Percentiles rank a stretch among this genome's conserved stretches.
These are phyloP conservation scores for Hipparchia sbordonii DNA, from an alignment of 2,888 invertebrate species.

Conservation along the genomic window DNA sequence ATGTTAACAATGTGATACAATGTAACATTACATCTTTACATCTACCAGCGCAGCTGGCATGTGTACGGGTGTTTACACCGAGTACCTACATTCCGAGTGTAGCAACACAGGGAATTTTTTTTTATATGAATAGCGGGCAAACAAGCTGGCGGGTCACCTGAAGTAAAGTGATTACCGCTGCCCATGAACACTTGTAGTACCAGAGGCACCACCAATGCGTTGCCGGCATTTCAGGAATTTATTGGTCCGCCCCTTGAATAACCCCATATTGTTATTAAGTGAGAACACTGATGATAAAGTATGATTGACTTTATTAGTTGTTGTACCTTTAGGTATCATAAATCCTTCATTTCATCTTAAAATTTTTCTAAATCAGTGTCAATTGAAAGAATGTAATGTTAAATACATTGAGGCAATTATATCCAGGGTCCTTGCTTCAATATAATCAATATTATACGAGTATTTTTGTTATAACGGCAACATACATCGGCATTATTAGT, in stretches of 20 bases:
- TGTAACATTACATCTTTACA: background rate
- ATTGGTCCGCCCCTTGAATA: no score
- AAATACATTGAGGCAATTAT: slow-evolving; percentile 10
- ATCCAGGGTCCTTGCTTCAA: background rate
- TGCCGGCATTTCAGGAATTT: no score
- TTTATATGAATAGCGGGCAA: no score
- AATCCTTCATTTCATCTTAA: slow-evolving; percentile 13
- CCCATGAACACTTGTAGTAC: no score
- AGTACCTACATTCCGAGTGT: no score
- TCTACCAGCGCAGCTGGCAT: background rate
- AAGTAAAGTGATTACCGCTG: no score
- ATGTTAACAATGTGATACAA: slow-evolving; percentile 1
- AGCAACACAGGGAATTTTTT: background rate
- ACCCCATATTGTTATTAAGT: no score
- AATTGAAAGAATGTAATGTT: slow-evolving; percentile 17
- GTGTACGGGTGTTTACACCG: no score
- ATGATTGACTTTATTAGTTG: slow-evolving; percentile 1
- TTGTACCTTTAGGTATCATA: background rate
- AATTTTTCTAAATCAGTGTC: slow-evolving; percentile 4
- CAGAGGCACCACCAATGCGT: no score
- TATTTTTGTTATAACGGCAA: no score
- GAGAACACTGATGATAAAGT: background rate
- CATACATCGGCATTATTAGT: no score
- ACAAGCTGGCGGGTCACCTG: no score
- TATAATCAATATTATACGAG: background rate